Evolutionary conservation across 2,113 vertebrate species (phyloP).

Genomic region (Xyrauchen texanus): DNA sequence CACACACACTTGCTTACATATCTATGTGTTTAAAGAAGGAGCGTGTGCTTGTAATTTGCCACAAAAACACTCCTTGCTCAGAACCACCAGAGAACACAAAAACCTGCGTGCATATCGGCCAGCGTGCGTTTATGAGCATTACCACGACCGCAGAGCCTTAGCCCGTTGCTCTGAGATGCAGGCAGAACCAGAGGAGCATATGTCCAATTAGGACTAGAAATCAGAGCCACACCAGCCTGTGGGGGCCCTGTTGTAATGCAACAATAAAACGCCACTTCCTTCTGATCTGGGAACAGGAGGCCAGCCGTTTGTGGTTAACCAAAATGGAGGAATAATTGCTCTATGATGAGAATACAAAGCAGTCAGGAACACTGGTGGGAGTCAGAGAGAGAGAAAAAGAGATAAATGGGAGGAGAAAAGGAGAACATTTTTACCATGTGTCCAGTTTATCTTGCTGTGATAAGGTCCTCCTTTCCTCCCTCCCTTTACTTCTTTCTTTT

Average conservation of each 20-base stretch:
- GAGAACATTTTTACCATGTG: constrained; percentile 12
- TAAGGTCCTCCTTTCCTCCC: too few relatives aligned
- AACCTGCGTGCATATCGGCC: neutral
- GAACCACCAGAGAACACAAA: constrained; percentile 27
- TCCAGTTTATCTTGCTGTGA: neutral
- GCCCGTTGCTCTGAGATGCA: constrained; percentile 27
- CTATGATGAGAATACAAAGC: constrained; percentile 87
- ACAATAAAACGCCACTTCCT: constrained; percentile 81
- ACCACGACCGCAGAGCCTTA: constrained; percentile 30
- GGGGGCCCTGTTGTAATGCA: constrained; percentile 74
- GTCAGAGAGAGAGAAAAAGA: constrained; percentile 1
- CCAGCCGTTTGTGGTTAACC: constrained; percentile 88
- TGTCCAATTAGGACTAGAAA: constrained; percentile 82
- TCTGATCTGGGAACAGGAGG: constrained; percentile 81
- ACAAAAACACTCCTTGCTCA: constrained; percentile 18
- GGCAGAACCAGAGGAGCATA: constrained; percentile 75
- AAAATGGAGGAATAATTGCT: constrained; percentile 96
- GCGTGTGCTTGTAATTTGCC: constrained; percentile 36
- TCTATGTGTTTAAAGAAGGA: constrained; percentile 14
- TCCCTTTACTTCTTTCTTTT: too few relatives aligned
- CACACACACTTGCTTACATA: constrained; percentile 31
- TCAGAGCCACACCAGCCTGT: constrained; percentile 70
- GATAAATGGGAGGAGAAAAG: constrained; percentile 22
- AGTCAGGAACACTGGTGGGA: constrained; percentile 73
- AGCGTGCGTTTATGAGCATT: neutral